Percentiles rank a stretch among this genome's conserved stretches.
phyloP scores from a whole-genome alignment of 2,888 invertebrate species.

The Amblyjoppa proteus region DNA sequence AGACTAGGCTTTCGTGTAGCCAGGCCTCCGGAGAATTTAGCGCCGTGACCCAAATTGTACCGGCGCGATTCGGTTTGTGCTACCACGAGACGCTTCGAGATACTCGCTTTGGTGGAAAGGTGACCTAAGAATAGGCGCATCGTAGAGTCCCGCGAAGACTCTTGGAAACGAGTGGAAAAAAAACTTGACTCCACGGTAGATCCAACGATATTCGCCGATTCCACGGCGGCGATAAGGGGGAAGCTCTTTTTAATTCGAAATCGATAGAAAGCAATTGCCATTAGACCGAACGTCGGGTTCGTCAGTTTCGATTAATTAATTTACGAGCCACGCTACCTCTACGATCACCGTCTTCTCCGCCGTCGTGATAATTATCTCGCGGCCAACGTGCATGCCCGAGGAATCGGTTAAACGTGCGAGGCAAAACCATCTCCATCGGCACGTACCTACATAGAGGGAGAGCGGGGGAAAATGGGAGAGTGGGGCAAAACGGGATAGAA shows the following conservation, averaged over 20 bases:
- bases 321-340: constrained; percentile 37
- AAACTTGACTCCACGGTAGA: constrained; percentile 13
- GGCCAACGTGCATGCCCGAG: neutral
- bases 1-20: too few relatives aligned
- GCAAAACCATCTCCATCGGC: neutral
- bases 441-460: neutral
- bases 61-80: constrained; percentile 52
- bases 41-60: constrained; percentile 57
- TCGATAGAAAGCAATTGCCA: constrained; percentile 54
- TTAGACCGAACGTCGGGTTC: constrained; percentile 35
- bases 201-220: constrained; percentile 26
- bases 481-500: too few relatives aligned
- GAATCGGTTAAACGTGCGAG: constrained; percentile 16
- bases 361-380: constrained; percentile 58
- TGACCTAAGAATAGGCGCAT: constrained; percentile 56
- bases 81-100: constrained; percentile 21
- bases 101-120: constrained; percentile 38
- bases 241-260: neutral
- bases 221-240: neutral
- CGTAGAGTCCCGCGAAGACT: constrained; percentile 17
- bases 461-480: too few relatives aligned
- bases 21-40: constrained; percentile 12
- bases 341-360: constrained; percentile 39
- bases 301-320: constrained; percentile 59
- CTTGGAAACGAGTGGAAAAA: constrained; percentile 36